These are phyloP conservation scores for Rhegmatorhina hoffmannsi DNA, from an alignment of 2,113 vertebrate species.

Conservation along the genomic window DNA sequence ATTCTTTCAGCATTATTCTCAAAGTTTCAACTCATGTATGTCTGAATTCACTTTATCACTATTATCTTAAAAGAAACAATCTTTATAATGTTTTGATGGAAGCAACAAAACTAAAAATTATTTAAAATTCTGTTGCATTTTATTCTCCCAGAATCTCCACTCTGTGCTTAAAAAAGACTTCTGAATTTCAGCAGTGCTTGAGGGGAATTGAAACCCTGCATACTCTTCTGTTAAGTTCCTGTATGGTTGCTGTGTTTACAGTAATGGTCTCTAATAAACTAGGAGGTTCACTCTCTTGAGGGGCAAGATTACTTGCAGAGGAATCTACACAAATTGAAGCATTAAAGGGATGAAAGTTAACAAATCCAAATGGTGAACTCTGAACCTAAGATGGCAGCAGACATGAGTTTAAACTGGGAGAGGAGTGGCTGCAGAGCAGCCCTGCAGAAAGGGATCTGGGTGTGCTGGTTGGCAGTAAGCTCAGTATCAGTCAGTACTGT, in stretches of 20 bases:
- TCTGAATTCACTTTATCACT: neutral
- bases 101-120: neutral
- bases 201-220: neutral
- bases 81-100: neutral
- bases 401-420: neutral
- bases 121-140: neutral
- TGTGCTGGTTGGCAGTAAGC: neutral
- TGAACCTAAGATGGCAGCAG: neutral
- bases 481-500: neutral
- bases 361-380: neutral
- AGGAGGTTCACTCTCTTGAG: neutral
- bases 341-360: neutral
- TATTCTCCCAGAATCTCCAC: neutral
- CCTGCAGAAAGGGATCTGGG: neutral
- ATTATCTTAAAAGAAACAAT: neutral
- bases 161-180: neutral
- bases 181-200: neutral
- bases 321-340: neutral
- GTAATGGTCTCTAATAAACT: neutral
- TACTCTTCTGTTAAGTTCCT: neutral
- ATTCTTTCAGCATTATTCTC: neutral
- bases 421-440: too few relatives aligned
- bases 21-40: accelerated
- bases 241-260: neutral
- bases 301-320: neutral